A percentile compares a stretch with the other conserved stretches of the same genome.
phyloP scores from a whole-genome alignment of 2,113 vertebrate species.

The Urocynchramus pylzowi region DNA sequence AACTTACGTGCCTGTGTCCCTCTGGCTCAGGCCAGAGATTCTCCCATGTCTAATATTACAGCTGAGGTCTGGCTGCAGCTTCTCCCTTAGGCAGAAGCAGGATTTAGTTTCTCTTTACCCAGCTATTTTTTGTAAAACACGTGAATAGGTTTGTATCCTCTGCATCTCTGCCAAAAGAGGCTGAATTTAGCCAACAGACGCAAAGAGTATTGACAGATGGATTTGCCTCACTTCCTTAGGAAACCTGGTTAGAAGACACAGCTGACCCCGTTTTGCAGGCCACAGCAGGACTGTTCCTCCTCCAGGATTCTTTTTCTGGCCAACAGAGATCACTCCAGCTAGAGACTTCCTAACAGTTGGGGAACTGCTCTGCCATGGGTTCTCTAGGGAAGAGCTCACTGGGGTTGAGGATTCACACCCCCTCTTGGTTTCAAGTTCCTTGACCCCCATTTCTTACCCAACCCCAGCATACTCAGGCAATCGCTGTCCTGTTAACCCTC shows the following conservation, averaged over 20 bases:
- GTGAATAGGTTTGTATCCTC: constrained; percentile 29
- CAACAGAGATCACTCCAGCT: neutral
- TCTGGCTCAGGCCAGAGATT: neutral
- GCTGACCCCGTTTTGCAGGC: neutral
- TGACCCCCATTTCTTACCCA: neutral
- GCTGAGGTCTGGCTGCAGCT: neutral
- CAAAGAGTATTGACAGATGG: constrained; percentile 46
- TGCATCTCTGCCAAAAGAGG: constrained; percentile 11
- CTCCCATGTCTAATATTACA: neutral
- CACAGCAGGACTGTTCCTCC: neutral
- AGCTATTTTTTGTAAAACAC: neutral
- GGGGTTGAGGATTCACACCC: neutral
- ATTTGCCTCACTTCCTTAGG: constrained; percentile 62
- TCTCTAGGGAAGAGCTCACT: neutral
- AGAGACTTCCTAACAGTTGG: neutral
- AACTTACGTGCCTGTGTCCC: neutral
- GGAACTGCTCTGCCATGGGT: neutral
- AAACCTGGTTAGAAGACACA: constrained; percentile 41
- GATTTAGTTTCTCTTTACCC: constrained; percentile 5
- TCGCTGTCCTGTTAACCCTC: neutral
- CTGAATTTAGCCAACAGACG: constrained; percentile 28
- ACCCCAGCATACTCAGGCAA: neutral
- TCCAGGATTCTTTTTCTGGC: neutral
- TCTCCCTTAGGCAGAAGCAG: neutral
- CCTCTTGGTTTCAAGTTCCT: neutral